These are phyloP conservation scores for Damaliscus lunatus DNA, from an alignment of 2,113 vertebrate genomes.

Conservation along the genomic window DNA sequence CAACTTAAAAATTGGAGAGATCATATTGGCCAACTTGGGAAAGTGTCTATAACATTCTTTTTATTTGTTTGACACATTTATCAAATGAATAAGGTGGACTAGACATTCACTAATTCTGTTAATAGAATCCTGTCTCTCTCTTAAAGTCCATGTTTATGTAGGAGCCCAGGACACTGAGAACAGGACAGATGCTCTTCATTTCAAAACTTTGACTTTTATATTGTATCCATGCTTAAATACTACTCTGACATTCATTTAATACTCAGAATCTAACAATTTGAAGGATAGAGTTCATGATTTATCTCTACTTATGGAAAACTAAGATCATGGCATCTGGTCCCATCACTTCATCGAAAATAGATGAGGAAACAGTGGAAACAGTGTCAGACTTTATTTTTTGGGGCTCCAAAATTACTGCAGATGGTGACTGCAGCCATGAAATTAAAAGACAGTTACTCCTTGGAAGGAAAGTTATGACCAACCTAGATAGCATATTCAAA, in stretches of 20 bases:
- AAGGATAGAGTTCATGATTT: not conserved
- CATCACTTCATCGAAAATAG: too few species aligned
- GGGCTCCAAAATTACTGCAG: too few species aligned
- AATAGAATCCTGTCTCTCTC: not conserved
- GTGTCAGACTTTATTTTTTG: rapidly evolving
- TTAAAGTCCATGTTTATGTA: not conserved
- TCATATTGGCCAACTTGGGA: not conserved
- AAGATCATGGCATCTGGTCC: too few species aligned
- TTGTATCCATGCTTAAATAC: not conserved
- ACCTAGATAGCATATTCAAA: too few species aligned
- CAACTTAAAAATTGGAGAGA: not conserved
- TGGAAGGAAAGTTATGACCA: too few species aligned
- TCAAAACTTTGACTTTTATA: not conserved
- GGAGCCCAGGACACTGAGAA: not conserved
- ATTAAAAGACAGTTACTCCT: too few species aligned
- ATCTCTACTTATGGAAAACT: not conserved
- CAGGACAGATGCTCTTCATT: not conserved
- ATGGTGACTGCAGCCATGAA: too few species aligned
- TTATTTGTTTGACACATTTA: not conserved
- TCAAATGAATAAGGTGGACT: not conserved
- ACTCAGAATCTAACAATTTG: not conserved
- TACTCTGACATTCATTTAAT: not conserved
- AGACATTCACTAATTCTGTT: not conserved
- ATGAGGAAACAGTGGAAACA: too few species aligned
- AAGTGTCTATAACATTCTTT: not conserved